Evolutionary conservation across 1,140 invertebrate genomes (phyloP).

Genomic region (Antheraea pernyi): DNA sequence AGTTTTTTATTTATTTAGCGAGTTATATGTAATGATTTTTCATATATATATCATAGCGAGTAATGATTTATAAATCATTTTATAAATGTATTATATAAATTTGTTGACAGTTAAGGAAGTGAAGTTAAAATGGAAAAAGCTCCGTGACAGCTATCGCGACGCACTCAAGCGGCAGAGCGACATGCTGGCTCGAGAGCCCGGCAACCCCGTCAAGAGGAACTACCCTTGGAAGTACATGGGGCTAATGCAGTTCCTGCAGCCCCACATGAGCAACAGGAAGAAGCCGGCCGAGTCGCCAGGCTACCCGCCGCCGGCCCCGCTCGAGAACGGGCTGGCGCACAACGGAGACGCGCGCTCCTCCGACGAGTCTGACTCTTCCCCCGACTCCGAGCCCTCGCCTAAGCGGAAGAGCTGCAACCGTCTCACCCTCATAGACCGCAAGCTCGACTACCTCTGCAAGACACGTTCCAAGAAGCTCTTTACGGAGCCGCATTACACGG

Average conservation of each 20-base stretch:
- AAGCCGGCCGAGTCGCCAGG: slow-evolving; percentile 26
- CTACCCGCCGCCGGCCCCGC: slow-evolving; percentile 14
- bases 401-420: slow-evolving; percentile 41
- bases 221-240: slow-evolving; percentile 71
- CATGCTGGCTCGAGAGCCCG: slow-evolving; percentile 54
- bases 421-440: slow-evolving; percentile 48
- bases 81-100: neutral
- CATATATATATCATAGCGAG: no score
- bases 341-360: slow-evolving; percentile 43
- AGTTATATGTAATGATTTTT: no score
- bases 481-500: slow-evolving; percentile 24
- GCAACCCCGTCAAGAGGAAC: slow-evolving; percentile 43
- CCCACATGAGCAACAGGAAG: slow-evolving; percentile 68
- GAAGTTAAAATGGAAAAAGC: slow-evolving; percentile 72
- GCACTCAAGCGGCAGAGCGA: slow-evolving; percentile 69
- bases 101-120: slow-evolving; percentile 68
- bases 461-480: slow-evolving; percentile 41
- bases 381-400: slow-evolving; percentile 42
- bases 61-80: no score
- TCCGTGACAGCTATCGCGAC: slow-evolving; percentile 72
- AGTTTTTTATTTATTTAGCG: no score
- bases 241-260: slow-evolving; percentile 70
- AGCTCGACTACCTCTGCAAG: slow-evolving; percentile 57
- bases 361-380: slow-evolving; percentile 40
- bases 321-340: slow-evolving; percentile 27